Evolutionary conservation across 2,113 vertebrate species (phyloP), one percentile per base, ranked within the genome.

Genomic region (Riparia riparia): DNA sequence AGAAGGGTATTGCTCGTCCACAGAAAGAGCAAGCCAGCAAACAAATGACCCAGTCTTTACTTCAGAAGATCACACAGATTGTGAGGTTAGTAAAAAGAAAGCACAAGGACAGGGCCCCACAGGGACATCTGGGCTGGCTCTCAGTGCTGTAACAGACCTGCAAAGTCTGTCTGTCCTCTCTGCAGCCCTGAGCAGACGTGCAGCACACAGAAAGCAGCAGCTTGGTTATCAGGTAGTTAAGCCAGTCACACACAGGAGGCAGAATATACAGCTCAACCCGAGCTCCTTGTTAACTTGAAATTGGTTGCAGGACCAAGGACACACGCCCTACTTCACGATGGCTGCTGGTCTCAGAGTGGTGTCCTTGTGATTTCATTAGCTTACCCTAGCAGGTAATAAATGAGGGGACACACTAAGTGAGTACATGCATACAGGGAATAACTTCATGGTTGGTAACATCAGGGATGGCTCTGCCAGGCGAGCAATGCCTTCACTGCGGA

Each of bases 301-400:
- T 91, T 76, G n/a, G 45, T 78, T 74, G 60, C 71, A 44, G 19
- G 50, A 83, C 37, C 85, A 96, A 96, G 79, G 87, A 82, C 82
- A 82, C 34, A 34, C 15, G 28, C 24, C 41, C 58, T 44, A 26
- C 10, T 20, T 45, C 32, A 70, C 44, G 70, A 14, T 79, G 54
- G 56, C 2, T 90, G 50, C 47, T 90, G 50, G 79, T 84, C 88
- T 78, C 22, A 0, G 18, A 68, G 60, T 44, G 19, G n/a, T 74
- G 70, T 53, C 57, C 58, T 85, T 91, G 91, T 86, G 82, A 94
- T 74, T 54, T 63, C 77, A 91, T 41, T 64, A 87, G 57, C n/a
- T 93, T 91, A 47, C 14, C 17, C 63, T 24, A 61, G 78, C 51
- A 95, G 84, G 45, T 74, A 86, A 89, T 68, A 94, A 94, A 89